phyloP scores from a whole-genome alignment of 2,888 invertebrate species.

The Temnothorax ravouxi region DNA sequence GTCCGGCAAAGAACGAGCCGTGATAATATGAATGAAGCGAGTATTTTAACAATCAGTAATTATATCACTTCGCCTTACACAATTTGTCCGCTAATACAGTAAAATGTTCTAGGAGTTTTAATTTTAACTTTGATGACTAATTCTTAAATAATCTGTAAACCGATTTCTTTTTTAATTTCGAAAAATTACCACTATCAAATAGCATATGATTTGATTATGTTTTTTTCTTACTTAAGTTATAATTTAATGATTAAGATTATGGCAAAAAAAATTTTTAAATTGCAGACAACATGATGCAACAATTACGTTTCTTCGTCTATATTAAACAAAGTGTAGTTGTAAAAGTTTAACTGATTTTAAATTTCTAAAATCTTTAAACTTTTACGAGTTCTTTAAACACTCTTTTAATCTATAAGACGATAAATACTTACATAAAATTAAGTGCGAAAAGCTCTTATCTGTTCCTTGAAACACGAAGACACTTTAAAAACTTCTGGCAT shows the following conservation, averaged over 20 bases:
- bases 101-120: background rate
- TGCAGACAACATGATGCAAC: background rate
- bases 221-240: background rate
- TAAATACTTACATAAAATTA: background rate
- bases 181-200: background rate
- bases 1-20: slow-evolving; percentile 33
- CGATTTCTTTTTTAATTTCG: background rate
- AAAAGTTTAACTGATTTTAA: background rate
- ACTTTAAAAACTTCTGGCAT: background rate
- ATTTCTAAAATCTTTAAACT: background rate
- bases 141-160: background rate
- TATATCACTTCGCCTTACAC: background rate
- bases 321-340: background rate
- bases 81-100: background rate
- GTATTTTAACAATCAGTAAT: slow-evolving; percentile 6
- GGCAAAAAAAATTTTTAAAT: background rate
- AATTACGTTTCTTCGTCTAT: background rate
- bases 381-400: background rate
- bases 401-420: background rate
- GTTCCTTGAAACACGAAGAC: background rate
- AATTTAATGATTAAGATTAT: background rate
- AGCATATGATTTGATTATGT: background rate
- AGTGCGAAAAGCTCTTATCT: background rate
- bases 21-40: slow-evolving; percentile 19
- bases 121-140: background rate